These are phyloP conservation scores for Sarcophilus harrisii DNA, from an alignment of 2,797 vertebrate genomes.

Conservation along the genomic window DNA sequence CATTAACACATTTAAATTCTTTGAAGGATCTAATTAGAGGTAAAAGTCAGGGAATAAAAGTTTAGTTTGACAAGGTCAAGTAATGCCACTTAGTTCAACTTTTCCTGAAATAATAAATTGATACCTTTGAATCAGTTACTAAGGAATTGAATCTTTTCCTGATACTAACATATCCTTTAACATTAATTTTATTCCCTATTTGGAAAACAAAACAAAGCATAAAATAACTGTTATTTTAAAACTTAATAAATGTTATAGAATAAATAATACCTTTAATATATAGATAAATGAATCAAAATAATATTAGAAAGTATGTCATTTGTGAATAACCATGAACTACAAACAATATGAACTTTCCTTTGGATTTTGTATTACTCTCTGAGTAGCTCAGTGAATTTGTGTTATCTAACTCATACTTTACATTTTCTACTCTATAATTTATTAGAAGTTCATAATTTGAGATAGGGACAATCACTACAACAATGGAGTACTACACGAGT, in stretches of 20 bases:
- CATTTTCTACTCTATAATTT: neutral
- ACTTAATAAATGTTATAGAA: neutral
- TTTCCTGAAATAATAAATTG: neutral
- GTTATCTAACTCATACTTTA: neutral
- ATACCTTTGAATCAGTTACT: neutral
- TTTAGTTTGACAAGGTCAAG: neutral
- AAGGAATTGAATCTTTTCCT: neutral
- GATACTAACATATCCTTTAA: neutral
- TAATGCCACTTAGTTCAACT: neutral
- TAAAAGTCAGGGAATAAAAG: neutral
- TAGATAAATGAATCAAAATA: neutral
- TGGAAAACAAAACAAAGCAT: neutral
- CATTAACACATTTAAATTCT: slow-evolving; percentile 18
- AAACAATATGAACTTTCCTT: neutral
- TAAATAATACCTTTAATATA: neutral
- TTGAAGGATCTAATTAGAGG: neutral
- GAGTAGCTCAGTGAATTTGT: neutral
- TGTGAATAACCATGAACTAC: neutral
- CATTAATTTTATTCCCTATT: neutral
- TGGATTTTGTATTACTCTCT: neutral
- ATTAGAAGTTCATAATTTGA: neutral
- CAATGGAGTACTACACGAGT: neutral
- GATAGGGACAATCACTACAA: neutral
- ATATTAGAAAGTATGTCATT: neutral
- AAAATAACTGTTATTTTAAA: neutral